These are phyloP conservation scores for Charadrius vociferus DNA, from an alignment of 2,113 vertebrate species.

Conservation along the genomic window DNA sequence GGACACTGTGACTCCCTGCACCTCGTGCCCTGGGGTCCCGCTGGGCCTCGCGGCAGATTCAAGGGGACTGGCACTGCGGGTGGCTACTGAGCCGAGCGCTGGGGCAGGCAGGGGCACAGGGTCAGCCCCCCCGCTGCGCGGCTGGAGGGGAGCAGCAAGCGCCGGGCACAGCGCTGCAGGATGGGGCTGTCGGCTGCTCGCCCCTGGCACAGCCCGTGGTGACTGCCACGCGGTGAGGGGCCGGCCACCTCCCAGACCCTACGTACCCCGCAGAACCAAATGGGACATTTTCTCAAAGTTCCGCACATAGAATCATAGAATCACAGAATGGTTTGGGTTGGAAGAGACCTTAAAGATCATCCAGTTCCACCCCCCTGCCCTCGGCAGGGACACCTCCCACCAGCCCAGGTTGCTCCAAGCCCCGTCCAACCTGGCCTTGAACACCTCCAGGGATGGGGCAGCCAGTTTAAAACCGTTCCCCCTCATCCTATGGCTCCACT, in stretches of 20 bases:
- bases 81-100: accelerated
- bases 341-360: too few relatives aligned
- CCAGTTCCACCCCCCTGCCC: too few relatives aligned
- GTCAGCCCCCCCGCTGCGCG: neutral
- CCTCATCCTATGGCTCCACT: too few relatives aligned
- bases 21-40: accelerated
- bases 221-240: neutral
- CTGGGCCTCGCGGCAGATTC: neutral
- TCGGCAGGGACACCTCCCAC: too few relatives aligned
- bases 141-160: neutral
- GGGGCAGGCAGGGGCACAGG: neutral
- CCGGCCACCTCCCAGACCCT: accelerated
- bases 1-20: neutral
- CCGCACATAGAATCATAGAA: too few relatives aligned
- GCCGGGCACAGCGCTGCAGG: neutral
- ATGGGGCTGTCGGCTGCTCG: neutral
- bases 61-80: neutral
- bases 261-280: neutral
- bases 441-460: too few relatives aligned
- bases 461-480: too few relatives aligned
- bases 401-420: too few relatives aligned
- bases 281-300: neutral
- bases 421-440: too few relatives aligned
- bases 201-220: neutral
- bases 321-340: too few relatives aligned